A percentile compares a stretch with the other conserved stretches of the same genome.
Conservation (phyloP, 64 coral and sea anemone genomes). For the Stichodactyla mertensii region DNA sequence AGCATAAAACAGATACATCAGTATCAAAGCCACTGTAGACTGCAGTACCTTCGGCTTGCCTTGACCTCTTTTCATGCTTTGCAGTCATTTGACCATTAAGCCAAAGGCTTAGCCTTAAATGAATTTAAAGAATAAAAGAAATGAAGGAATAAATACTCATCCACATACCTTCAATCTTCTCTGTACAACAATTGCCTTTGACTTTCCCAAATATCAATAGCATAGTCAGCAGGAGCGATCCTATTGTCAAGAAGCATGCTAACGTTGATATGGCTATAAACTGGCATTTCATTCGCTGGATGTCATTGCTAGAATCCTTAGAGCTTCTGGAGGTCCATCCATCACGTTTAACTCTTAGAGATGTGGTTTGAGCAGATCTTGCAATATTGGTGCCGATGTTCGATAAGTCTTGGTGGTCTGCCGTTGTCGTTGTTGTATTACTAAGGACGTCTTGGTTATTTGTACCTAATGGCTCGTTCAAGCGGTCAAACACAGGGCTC, state of each 20-base stretch:
- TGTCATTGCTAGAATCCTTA: background rate
- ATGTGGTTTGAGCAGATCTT: background rate
- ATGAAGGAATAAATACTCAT: background rate
- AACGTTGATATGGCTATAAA: background rate
- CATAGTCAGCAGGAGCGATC: background rate
- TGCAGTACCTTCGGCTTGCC: background rate
- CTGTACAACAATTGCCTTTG: background rate
- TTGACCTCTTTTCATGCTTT: background rate
- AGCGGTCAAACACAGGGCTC: background rate
- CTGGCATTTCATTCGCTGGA: background rate
- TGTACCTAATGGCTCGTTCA: background rate
- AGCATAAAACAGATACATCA: no score
- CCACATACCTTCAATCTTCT: conserved; percentile 5
- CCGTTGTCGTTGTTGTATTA: background rate
- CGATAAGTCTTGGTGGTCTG: background rate
- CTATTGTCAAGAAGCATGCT: background rate
- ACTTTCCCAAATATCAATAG: conserved; percentile 9
- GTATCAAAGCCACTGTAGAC: no score
- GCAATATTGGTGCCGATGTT: background rate
- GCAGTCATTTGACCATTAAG: background rate
- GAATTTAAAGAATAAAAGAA: background rate
- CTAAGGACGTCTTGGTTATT: background rate
- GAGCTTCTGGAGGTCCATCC: background rate
- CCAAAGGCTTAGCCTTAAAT: background rate
- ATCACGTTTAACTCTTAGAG: background rate